Percentiles rank a stretch among this genome's conserved stretches.
These are phyloP conservation scores for Drosophila koepferae DNA, from an alignment of 2,888 invertebrate species.

Conservation along the genomic window DNA sequence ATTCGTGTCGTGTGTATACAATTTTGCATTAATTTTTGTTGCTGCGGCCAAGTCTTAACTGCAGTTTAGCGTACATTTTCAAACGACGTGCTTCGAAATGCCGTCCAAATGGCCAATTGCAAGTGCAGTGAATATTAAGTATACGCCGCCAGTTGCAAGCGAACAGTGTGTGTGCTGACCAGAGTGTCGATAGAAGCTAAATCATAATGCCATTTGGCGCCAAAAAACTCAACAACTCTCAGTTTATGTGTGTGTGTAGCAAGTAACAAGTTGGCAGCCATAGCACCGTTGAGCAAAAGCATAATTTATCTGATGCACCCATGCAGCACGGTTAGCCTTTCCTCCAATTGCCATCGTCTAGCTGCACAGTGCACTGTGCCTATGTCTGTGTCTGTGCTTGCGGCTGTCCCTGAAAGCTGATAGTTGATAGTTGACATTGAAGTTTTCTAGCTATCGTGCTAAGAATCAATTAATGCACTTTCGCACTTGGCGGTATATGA, in stretches of 20 bases:
- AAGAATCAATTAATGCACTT: neutral
- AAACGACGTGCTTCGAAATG: constrained; percentile 63
- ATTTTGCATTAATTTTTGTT: constrained; percentile 79
- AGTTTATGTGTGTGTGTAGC: constrained; percentile 49
- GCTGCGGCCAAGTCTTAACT: constrained; percentile 70
- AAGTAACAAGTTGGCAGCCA: constrained; percentile 71
- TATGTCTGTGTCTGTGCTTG: neutral
- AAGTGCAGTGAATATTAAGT: constrained; percentile 56
- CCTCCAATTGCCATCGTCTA: neutral
- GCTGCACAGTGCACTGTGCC: constrained; percentile 7
- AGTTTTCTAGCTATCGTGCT: neutral
- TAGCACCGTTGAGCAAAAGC: constrained; percentile 23
- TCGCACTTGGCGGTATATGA: no score
- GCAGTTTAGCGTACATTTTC: constrained; percentile 73
- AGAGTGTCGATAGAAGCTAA: constrained; percentile 21
- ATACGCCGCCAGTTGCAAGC: constrained; percentile 40
- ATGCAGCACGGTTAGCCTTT: constrained; percentile 20
- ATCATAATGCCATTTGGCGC: constrained; percentile 67
- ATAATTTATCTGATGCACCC: constrained; percentile 32
- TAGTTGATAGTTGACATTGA: constrained; percentile 4
- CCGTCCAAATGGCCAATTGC: constrained; percentile 55
- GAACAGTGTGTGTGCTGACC: constrained; percentile 31
- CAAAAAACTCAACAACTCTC: constrained; percentile 55
- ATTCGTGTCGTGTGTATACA: constrained; percentile 75
- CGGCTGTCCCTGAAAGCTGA: constrained; percentile 1